These are phyloP conservation scores for Lanius ludovicianus DNA, from an alignment of 2,113 vertebrate species.

Conservation along the genomic window DNA sequence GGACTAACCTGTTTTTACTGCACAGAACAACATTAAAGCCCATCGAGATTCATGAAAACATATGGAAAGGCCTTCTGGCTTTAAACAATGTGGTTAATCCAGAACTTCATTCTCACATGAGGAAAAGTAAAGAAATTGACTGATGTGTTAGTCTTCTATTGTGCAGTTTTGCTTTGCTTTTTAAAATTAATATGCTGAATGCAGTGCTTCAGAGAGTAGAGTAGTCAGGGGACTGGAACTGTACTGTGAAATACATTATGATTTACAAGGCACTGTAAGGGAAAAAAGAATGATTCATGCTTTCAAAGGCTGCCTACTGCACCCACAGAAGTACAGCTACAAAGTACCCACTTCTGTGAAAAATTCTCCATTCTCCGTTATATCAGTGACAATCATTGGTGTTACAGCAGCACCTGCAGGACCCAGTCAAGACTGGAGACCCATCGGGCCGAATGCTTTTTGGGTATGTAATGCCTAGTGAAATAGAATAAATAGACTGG, in stretches of 20 bases:
- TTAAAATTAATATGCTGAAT: background rate
- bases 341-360: background rate
- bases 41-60: accelerated
- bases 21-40: background rate
- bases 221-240: background rate
- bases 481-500: background rate
- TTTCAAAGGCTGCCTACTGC: background rate
- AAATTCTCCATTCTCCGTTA: background rate
- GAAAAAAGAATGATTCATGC: background rate
- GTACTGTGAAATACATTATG: background rate
- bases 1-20: background rate
- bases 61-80: background rate
- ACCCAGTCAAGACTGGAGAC: background rate
- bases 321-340: background rate
- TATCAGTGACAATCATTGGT: background rate
- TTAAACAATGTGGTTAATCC: background rate
- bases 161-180: background rate
- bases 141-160: background rate
- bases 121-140: background rate
- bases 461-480: background rate
- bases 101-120: background rate
- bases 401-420: background rate
- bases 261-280: background rate
- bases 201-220: background rate
- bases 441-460: accelerated